phyloP scores from a whole-genome alignment of 1,140 invertebrate species.

The Lepidurus arcticus region DNA sequence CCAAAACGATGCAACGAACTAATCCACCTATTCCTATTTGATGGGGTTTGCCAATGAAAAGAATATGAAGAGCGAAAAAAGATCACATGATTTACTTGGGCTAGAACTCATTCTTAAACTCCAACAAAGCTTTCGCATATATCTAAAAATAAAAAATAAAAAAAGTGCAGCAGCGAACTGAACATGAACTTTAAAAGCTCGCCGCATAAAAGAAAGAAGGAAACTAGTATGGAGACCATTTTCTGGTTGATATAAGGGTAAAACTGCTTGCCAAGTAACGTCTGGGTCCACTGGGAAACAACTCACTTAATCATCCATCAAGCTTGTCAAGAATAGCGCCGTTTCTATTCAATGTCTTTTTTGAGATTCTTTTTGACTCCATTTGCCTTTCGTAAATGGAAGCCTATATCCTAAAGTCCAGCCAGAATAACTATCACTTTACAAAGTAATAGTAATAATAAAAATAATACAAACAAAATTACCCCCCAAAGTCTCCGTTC shows the following conservation, averaged over 20 bases:
- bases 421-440: too few species aligned
- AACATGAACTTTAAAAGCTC: too few species aligned
- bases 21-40: background rate
- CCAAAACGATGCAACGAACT: background rate
- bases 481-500: too few species aligned
- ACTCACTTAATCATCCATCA: slow-evolving; percentile 17
- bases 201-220: background rate
- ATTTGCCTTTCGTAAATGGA: background rate
- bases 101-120: too few species aligned
- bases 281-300: background rate
- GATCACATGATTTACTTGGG: too few species aligned
- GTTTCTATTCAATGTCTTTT: background rate
- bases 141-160: too few species aligned
- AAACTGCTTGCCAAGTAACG: background rate
- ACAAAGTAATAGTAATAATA: too few species aligned
- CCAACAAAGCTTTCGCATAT: too few species aligned
- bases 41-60: background rate
- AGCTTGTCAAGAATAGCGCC: background rate
- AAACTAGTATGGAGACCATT: background rate
- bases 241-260: background rate
- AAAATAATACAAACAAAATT: too few species aligned
- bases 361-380: background rate
- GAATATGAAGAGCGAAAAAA: too few species aligned
- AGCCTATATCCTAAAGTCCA: too few species aligned
- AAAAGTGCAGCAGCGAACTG: too few species aligned